Evolutionary conservation across 2,797 vertebrate genomes (phyloP).

Genomic region (Crax fasciolata): DNA sequence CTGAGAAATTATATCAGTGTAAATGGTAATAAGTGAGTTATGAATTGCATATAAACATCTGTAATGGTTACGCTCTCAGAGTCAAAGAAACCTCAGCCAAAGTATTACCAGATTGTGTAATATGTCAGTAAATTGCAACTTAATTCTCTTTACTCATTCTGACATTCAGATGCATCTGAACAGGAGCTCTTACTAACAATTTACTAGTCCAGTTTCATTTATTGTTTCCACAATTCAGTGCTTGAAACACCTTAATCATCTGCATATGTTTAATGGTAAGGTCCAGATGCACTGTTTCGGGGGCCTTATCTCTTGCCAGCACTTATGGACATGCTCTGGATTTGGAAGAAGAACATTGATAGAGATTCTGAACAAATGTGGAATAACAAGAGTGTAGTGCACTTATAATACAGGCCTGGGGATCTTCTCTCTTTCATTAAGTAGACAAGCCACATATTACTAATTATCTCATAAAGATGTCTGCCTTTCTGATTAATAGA

Average conservation of each 20-base stretch:
- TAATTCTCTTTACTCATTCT: conserved; percentile 5
- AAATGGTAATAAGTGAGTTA: not conserved
- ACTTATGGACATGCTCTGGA: not conserved
- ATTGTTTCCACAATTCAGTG: not conserved
- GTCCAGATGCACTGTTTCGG: not conserved
- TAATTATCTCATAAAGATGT: not conserved
- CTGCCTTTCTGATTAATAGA: not conserved
- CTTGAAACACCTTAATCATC: not conserved
- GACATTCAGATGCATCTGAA: not conserved
- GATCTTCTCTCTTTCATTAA: not conserved
- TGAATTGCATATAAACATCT: not conserved
- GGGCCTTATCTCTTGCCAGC: not conserved
- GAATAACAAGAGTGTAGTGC: not conserved
- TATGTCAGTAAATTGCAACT: not conserved
- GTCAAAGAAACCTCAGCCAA: not conserved
- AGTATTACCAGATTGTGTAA: not conserved
- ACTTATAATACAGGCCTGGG: not conserved
- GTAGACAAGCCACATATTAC: not conserved
- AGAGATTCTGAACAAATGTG: not conserved
- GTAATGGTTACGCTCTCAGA: not conserved
- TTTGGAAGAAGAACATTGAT: not conserved
- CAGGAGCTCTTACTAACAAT: not conserved
- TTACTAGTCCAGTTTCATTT: not conserved
- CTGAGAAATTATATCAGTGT: not conserved
- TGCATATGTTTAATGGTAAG: not conserved